Conservation (phyloP, 64 coral and sea anemone species). For the Pocillopora verrucosa region DNA sequence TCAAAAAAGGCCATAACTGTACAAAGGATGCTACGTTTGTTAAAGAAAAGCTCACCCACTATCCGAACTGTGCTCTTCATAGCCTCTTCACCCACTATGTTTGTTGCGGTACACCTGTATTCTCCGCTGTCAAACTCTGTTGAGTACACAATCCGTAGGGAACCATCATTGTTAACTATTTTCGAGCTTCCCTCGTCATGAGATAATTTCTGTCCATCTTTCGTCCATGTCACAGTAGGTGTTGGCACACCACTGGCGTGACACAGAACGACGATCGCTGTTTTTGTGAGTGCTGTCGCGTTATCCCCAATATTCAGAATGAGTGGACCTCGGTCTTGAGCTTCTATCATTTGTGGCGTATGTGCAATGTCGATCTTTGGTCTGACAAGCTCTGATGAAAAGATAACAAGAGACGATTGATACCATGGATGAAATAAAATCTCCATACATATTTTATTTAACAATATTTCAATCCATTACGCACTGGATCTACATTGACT, state of each 20-base stretch:
- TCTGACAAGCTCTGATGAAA: constrained; percentile 3
- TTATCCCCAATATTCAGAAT: constrained; percentile 32
- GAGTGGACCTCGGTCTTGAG: not conserved
- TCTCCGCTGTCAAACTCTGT: constrained; percentile 9
- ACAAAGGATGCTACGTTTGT: not conserved
- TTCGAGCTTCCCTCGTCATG: not conserved
- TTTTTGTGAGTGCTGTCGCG: constrained; percentile 35
- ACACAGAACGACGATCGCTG: constrained; percentile 28
- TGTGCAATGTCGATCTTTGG: constrained; percentile 43
- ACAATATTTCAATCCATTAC: too few species aligned
- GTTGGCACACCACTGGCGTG: constrained; percentile 32
- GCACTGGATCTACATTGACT: not conserved
- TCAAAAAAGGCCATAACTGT: not conserved
- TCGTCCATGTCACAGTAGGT: constrained; percentile 37
- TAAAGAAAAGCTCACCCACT: constrained; percentile 3
- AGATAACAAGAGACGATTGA: not conserved
- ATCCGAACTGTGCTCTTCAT: not conserved
- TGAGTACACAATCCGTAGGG: constrained; percentile 17
- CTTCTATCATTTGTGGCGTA: constrained; percentile 15
- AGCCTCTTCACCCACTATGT: constrained; percentile 12
- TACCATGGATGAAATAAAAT: not conserved
- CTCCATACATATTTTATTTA: not conserved
- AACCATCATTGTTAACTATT: constrained; percentile 1
- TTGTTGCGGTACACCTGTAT: constrained; percentile 37
- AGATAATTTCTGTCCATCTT: constrained; percentile 13